These are phyloP conservation scores for Cremastobaeus sp. DNA, from an alignment of 2,888 invertebrate genomes.

Conservation along the genomic window DNA sequence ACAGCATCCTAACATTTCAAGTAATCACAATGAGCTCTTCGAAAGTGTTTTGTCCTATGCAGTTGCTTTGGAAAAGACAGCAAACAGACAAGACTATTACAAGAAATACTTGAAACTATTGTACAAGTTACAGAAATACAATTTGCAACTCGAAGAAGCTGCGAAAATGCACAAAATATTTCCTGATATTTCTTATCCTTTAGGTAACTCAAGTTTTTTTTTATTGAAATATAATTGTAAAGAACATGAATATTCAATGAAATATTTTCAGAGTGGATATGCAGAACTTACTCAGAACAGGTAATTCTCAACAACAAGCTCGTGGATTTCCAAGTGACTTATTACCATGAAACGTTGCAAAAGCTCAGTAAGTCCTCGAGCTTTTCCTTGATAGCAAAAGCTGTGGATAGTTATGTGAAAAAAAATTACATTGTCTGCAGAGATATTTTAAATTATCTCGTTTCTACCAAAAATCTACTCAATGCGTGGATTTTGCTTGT, in stretches of 20 bases:
- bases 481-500: slow-evolving; percentile 80
- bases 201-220: slow-evolving; percentile 74
- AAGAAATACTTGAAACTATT: slow-evolving; percentile 79
- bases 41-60: slow-evolving; percentile 69
- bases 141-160: slow-evolving; percentile 78
- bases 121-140: slow-evolving; percentile 77
- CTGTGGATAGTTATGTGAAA: slow-evolving; percentile 80
- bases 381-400: slow-evolving; percentile 82
- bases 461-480: slow-evolving; percentile 76
- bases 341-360: slow-evolving; percentile 80
- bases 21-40: slow-evolving; percentile 63
- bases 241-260: not conserved
- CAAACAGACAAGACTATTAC: slow-evolving; percentile 74
- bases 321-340: slow-evolving; percentile 77
- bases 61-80: slow-evolving; percentile 66
- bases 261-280: slow-evolving; percentile 80
- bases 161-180: slow-evolving; percentile 79
- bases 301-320: slow-evolving; percentile 63
- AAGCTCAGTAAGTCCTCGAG: slow-evolving; percentile 81
- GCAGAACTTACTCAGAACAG: slow-evolving; percentile 81
- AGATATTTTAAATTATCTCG: slow-evolving; percentile 78
- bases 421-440: slow-evolving; percentile 81
- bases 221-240: not conserved
- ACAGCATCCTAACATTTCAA: slow-evolving; percentile 63
- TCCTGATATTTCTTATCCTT: slow-evolving; percentile 79